Percentiles rank a stretch among this genome's conserved stretches.
phyloP scores from a whole-genome alignment of 2,113 vertebrate genomes.

The Pterophyllum scalare region DNA sequence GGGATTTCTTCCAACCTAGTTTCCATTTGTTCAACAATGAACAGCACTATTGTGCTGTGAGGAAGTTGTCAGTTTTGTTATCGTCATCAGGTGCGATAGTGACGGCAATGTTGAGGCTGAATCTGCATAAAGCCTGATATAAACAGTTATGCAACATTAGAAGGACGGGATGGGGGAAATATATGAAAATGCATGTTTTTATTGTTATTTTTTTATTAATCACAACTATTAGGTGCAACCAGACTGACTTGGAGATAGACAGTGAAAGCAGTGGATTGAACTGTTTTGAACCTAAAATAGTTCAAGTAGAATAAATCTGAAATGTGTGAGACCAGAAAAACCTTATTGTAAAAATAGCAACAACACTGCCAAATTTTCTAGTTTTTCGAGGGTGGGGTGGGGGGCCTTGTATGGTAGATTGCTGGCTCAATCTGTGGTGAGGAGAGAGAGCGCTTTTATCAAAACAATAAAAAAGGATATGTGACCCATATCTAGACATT shows the following conservation, averaged over 20 bases:
- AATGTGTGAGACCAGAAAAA: neutral
- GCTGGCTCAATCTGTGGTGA: neutral
- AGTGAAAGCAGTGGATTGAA: too few relatives aligned
- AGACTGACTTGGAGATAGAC: neutral
- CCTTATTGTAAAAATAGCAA: neutral
- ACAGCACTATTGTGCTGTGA: neutral
- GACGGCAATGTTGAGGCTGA: neutral
- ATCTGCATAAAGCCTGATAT: neutral
- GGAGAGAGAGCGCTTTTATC: neutral
- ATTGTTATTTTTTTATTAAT: neutral
- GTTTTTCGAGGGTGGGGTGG: neutral
- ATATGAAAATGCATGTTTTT: neutral
- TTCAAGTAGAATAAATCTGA: too few relatives aligned
- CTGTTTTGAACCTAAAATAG: too few relatives aligned
- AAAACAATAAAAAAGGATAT: neutral
- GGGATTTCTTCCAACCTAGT: slow-evolving; percentile 58
- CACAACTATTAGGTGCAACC: neutral
- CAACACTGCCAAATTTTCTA: neutral
- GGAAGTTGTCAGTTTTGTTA: slow-evolving; percentile 41
- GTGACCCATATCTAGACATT: neutral
- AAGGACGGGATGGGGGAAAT: neutral
- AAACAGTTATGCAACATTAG: neutral
- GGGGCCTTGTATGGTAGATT: neutral
- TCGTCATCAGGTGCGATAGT: slow-evolving; percentile 8
- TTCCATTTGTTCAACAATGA: slow-evolving; percentile 59